phyloP scores from a whole-genome alignment of 2,797 vertebrate species.

The Pantherophis vulpinus region DNA sequence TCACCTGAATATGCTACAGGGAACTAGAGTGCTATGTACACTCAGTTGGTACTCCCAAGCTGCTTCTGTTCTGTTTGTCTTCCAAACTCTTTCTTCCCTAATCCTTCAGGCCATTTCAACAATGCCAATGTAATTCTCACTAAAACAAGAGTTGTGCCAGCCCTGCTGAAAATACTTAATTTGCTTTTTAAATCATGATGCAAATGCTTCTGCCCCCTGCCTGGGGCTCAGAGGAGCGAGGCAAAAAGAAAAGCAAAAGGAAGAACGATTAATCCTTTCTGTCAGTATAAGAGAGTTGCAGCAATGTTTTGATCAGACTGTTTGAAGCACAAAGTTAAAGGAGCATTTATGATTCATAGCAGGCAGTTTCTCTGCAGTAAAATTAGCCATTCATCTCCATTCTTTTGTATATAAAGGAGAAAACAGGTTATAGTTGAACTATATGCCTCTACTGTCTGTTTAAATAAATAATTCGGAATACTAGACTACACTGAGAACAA shows the following conservation, averaged over 20 bases:
- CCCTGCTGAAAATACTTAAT: slow-evolving; percentile 72
- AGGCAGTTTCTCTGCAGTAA: slow-evolving; percentile 57
- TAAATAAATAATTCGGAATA: slow-evolving; percentile 61
- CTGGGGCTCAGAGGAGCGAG: neutral
- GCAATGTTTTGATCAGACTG: slow-evolving; percentile 46
- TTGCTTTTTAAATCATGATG: slow-evolving; percentile 74
- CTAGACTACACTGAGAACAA: neutral
- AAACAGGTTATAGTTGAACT: slow-evolving; percentile 61
- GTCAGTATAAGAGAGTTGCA: slow-evolving; percentile 46
- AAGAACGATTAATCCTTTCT: slow-evolving; percentile 78
- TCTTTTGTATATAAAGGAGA: slow-evolving; percentile 63
- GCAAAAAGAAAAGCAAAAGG: slow-evolving; percentile 36
- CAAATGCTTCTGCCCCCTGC: slow-evolving; percentile 54
- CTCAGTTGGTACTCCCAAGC: neutral
- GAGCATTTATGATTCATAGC: slow-evolving; percentile 55
- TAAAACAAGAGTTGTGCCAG: slow-evolving; percentile 75
- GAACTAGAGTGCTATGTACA: neutral
- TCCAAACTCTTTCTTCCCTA: slow-evolving; percentile 37
- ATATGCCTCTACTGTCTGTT: slow-evolving; percentile 52
- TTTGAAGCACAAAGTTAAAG: slow-evolving; percentile 38
- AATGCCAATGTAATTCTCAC: slow-evolving; percentile 59
- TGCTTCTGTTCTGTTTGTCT: slow-evolving; percentile 14
- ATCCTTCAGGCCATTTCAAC: slow-evolving; percentile 47
- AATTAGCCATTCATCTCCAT: slow-evolving; percentile 69
- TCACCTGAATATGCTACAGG: neutral